phyloP scores from a whole-genome alignment of 92 coral and sea anemone species.

The Anthopleura xanthogrammica region DNA sequence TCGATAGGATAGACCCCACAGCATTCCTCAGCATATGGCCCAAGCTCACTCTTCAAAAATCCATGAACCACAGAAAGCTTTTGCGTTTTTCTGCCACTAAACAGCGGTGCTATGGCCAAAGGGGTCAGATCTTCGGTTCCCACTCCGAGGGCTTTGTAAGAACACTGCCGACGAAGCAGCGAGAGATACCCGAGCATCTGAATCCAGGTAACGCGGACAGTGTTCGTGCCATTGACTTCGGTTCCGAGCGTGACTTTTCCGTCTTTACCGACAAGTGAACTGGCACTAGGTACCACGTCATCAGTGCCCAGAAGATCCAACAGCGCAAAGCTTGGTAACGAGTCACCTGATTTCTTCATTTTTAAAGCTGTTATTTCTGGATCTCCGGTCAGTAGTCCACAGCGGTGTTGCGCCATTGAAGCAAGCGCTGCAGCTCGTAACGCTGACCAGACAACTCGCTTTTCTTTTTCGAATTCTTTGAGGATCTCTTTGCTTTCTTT shows the following conservation, averaged over 20 bases:
- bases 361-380: slow-evolving; percentile 67
- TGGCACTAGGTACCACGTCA: slow-evolving; percentile 51
- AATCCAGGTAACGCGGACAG: slow-evolving; percentile 87
- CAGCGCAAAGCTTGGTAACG: slow-evolving; percentile 77
- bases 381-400: slow-evolving; percentile 76
- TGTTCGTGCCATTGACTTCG: slow-evolving; percentile 63
- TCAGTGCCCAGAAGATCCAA: slow-evolving; percentile 93
- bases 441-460: slow-evolving; percentile 77
- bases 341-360: slow-evolving; percentile 70
- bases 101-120: slow-evolving; percentile 61
- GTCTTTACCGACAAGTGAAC: slow-evolving; percentile 50
- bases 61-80: slow-evolving; percentile 81
- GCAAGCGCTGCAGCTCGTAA: slow-evolving; percentile 81
- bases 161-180: slow-evolving; percentile 89
- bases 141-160: slow-evolving; percentile 86
- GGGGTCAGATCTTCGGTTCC: slow-evolving; percentile 37
- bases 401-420: slow-evolving; percentile 66
- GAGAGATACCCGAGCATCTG: slow-evolving; percentile 86
- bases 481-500: slow-evolving; percentile 66
- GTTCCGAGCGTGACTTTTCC: slow-evolving; percentile 83
- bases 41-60: slow-evolving; percentile 70
- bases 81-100: slow-evolving; percentile 65
- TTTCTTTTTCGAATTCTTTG: slow-evolving; percentile 66
- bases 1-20: slow-evolving; percentile 80
- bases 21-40: slow-evolving; percentile 72